Evolutionary conservation across 1,140 invertebrate species (phyloP).

Genomic region (Steinernema khuongi): DNA sequence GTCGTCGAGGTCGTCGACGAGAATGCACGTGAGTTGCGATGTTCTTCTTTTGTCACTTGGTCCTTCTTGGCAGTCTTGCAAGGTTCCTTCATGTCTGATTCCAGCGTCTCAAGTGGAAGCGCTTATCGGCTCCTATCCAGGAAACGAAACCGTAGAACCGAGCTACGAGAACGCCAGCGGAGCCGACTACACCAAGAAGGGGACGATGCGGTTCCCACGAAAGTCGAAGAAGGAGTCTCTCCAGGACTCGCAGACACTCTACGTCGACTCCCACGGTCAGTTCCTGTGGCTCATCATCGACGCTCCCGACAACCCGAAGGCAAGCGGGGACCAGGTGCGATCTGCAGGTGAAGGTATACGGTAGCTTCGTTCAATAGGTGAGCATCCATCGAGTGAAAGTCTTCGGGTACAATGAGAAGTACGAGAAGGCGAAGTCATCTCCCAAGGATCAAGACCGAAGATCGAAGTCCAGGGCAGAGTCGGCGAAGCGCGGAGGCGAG

Average conservation of each 20-base stretch:
- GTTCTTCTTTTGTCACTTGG: background rate
- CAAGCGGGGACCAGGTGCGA: background rate
- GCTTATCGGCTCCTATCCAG: background rate
- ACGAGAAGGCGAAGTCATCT: background rate
- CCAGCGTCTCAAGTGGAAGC: background rate
- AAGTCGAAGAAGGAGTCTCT: background rate
- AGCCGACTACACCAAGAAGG: background rate
- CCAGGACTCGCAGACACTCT: background rate
- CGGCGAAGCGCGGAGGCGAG: background rate
- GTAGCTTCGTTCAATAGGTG: background rate
- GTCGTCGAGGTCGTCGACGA: background rate
- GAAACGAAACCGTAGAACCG: background rate
- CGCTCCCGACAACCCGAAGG: background rate
- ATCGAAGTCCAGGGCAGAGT: background rate
- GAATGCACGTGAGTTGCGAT: background rate
- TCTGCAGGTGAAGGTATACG: background rate
- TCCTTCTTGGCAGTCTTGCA: too few relatives aligned
- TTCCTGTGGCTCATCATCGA: background rate
- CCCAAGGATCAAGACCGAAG: background rate
- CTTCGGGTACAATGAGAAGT: background rate
- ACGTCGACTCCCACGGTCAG: background rate
- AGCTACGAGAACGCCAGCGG: slow-evolving; percentile 3
- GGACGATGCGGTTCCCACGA: background rate
- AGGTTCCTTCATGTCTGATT: too few relatives aligned
- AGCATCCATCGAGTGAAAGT: background rate